Percentiles rank a stretch among this genome's conserved stretches.
These are phyloP conservation scores for Clamator glandarius DNA, from an alignment of 2,797 vertebrate species.

Conservation along the genomic window DNA sequence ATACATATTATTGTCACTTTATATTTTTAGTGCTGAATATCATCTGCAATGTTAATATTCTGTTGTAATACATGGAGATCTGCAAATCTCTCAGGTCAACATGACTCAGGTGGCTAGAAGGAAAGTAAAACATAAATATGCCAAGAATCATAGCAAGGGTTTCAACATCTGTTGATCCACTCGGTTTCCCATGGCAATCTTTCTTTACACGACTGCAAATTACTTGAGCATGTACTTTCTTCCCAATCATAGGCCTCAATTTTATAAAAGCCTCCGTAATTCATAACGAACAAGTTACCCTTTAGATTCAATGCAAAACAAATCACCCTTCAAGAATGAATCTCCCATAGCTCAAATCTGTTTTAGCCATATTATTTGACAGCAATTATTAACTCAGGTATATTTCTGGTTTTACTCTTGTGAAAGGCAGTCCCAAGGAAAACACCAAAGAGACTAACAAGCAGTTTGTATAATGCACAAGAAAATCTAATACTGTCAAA, in stretches of 20 bases:
- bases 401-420: not conserved
- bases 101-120: not conserved
- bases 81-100: not conserved
- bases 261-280: constrained; percentile 17
- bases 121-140: not conserved
- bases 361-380: constrained; percentile 10
- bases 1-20: not conserved
- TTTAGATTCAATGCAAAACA: not conserved
- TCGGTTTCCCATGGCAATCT: constrained; percentile 36
- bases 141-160: not conserved
- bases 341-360: not conserved
- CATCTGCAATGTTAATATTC: not conserved
- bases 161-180: constrained; percentile 27
- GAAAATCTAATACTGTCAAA: not conserved
- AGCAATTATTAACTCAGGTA: not conserved
- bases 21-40: not conserved
- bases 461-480: not conserved
- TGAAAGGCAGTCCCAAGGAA: not conserved
- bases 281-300: constrained; percentile 13
- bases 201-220: constrained; percentile 28
- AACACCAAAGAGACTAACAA: not conserved
- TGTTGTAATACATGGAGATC: not conserved
- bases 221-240: constrained; percentile 3
- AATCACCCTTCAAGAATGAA: not conserved
- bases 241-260: not conserved